These are phyloP conservation scores for Gryllus longicercus DNA, from an alignment of 2,888 invertebrate genomes.

Conservation along the genomic window DNA sequence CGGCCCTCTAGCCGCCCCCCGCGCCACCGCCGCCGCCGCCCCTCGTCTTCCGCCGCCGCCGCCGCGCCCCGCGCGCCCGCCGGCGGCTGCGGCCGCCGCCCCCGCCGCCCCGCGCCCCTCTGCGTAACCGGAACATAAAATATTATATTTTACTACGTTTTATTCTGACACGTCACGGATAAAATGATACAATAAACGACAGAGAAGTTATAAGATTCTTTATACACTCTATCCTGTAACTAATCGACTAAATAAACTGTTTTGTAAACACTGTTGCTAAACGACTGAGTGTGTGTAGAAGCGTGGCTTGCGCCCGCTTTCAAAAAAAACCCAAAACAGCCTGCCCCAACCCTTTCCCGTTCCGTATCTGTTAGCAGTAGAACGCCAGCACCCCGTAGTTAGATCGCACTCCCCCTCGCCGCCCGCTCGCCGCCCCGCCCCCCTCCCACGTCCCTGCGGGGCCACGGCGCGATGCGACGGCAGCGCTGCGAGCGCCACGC, in stretches of 20 bases:
- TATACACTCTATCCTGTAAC: constrained; percentile 6
- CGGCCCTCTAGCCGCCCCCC: constrained; percentile 38
- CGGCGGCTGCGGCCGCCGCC: neutral
- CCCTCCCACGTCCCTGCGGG: neutral
- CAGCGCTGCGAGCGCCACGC: neutral
- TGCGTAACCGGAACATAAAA: constrained; percentile 21
- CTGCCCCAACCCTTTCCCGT: neutral
- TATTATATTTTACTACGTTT: constrained; percentile 32
- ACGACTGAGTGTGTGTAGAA: neutral
- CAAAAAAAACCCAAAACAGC: neutral
- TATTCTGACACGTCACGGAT: constrained; percentile 25
- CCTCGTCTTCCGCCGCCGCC: constrained; percentile 20
- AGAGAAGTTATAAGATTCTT: constrained; percentile 17
- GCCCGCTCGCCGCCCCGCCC: neutral
- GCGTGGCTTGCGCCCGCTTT: neutral
- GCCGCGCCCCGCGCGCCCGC: neutral
- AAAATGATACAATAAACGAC: constrained; percentile 7
- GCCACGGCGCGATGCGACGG: neutral
- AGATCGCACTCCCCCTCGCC: neutral
- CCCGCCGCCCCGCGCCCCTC: neutral
- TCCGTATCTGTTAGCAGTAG: neutral
- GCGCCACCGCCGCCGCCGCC: neutral
- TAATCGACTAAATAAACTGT: constrained; percentile 11
- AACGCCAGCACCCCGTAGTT: neutral
- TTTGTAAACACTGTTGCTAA: constrained; percentile 17